Evolutionary conservation across 2,888 invertebrate genomes (phyloP), one percentile per base, ranked within the genome.

Genomic region (Ectemnius continuus): DNA sequence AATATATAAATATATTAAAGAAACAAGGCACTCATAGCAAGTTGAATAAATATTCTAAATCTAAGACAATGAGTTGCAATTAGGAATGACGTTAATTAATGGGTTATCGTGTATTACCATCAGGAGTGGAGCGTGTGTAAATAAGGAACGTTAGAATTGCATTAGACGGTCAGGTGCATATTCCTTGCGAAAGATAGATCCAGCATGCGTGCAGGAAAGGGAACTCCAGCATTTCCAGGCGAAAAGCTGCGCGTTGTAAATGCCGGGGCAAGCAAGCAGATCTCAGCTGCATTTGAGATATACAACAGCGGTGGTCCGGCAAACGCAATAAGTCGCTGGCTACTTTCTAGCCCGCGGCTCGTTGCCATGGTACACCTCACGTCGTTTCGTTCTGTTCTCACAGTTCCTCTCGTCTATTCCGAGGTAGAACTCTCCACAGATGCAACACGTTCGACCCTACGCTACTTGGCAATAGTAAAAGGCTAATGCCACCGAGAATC

Each of bases 341-440:
- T 77, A 88, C 88, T 88, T 88, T 88, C 88, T 88, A 88, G 87
- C 86, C 86, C 67, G 84, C 84, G 87, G 88, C 86, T 72, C 71
- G 70, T 75, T 71, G 73, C 61, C 76, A 70, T 70, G 78, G 70
- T 73, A 75, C 80, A 66, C 69, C 23, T 56, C 71, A 66, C 72
- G n/a, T 74, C 76, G 79, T 73, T 78, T 78, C 59, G 14, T 13
- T 16, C 52, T 52, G n/a, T 73, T 78, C 77, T 76, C 73, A 63
- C 61, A 11, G 59, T 46, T 63, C 36, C 36, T 13, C 52, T 52
- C 52, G 5, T 52, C n/a, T 16, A 52, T 52, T 14, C 52, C 52
- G n/a, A 52, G 52, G 36, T 36, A 11, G 36, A 36, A 36, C 36
- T 36, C n/a, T 28, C 8, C 36, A 36, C 52, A 52, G 52, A 52